phyloP scores from a whole-genome alignment of 2,888 invertebrate species.

The Drosophila monieri region DNA sequence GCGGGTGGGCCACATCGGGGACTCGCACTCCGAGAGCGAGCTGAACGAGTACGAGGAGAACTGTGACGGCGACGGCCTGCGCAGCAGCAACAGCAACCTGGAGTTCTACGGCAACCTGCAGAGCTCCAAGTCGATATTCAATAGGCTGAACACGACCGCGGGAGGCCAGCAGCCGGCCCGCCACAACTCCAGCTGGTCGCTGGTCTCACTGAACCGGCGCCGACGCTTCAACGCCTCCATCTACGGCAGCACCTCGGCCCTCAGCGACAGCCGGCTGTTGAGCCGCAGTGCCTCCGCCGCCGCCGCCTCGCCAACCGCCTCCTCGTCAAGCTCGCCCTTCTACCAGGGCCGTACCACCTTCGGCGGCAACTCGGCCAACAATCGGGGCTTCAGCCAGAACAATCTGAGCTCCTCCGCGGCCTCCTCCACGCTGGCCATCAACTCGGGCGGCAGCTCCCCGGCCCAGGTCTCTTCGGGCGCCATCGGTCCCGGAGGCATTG shows the following conservation, averaged over 20 bases:
- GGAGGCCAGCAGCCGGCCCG: conserved; percentile 29
- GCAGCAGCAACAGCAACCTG: conserved; percentile 54
- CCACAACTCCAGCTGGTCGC: conserved; percentile 83
- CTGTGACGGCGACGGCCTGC: conserved; percentile 19
- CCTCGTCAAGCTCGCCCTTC: conserved; percentile 87
- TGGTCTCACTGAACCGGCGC: conserved; percentile 81
- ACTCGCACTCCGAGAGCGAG: conserved; percentile 57
- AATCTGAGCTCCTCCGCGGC: conserved; percentile 74
- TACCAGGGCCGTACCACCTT: conserved; percentile 90
- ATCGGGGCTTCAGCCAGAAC: conserved; percentile 69
- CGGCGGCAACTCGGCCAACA: conserved; percentile 89
- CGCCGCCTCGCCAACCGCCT: conserved; percentile 13
- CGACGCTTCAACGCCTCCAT: conserved; percentile 82
- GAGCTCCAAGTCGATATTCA: conserved; percentile 83
- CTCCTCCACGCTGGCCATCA: conserved; percentile 27
- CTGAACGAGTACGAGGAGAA: conserved; percentile 34
- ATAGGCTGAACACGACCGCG: conserved; percentile 50
- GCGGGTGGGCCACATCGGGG: conserved; percentile 11
- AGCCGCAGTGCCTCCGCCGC: conserved; percentile 43
- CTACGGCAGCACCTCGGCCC: conserved; percentile 83
- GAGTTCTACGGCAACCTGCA: conserved; percentile 83
- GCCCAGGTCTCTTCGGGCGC: conserved; percentile 73
- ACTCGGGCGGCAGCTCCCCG: conserved; percentile 58
- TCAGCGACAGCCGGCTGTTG: conserved; percentile 82
- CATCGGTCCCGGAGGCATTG: conserved; percentile 44